Evolutionary conservation across 2,888 invertebrate species (phyloP), one percentile per base, ranked within the genome.

Genomic region (Gastrophysa polygoni): DNA sequence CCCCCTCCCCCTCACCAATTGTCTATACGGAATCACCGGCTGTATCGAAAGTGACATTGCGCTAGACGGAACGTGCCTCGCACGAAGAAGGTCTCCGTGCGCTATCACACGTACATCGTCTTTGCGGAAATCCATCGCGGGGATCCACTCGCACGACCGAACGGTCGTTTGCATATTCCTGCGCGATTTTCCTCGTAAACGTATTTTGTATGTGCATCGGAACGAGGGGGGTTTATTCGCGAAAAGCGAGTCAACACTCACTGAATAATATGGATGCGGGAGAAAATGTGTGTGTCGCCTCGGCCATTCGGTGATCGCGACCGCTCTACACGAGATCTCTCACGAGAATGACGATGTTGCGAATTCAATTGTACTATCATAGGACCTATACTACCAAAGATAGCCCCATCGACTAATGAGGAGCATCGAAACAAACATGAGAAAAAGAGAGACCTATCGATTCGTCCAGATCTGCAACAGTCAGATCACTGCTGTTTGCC

Each of bases 91-190:
- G 73, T 72, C 76, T 77, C 76, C 73, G 68, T 74, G 74, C 75
- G 79, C 77, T 81, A 81, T 81, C 81, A 78, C 81, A 81, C 81
- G 81, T 81, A 77, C 79, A 78, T 78, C 81, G 80, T 79, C 80
- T 80, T 78, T 78, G 70, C 77, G 75, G 75, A 81, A 81, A 81
- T 81, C 81, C 81, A 77, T 77, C 76, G 76, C 71, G 67, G 73
- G 69, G 70, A 73, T 73, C 76, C 77, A 67, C 73, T 75, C 76
- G 78, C 81, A 81, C 81, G 81, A 75, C 75, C 70, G 72, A 68
- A 71, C 75, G 73, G 67, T 67, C 69, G 71, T 68, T 73, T 73
- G 77, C 77, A 77, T 78, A 78, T 78, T 77, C 72, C 63, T 54
- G 63, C 58, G 66, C 69, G 68, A 76, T 75, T 77, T 75, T 73